Evolutionary conservation across 2,888 invertebrate genomes (phyloP).

Genomic region (Omphaloscelis lunosa): DNA sequence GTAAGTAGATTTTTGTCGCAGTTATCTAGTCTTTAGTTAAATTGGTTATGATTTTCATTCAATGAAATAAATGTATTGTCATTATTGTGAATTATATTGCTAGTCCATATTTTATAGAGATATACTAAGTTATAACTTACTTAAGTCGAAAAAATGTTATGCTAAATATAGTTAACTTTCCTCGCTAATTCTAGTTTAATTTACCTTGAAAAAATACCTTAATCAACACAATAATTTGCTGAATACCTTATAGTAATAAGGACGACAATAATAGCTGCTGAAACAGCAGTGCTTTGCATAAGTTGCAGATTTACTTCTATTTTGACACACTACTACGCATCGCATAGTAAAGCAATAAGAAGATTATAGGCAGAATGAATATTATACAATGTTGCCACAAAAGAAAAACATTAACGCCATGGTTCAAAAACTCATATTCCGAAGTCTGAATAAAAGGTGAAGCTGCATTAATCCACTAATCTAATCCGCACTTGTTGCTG

Average conservation of each 20-base stretch:
- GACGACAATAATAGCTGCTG: neutral
- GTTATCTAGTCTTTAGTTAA: conserved; percentile 61
- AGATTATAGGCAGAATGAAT: neutral
- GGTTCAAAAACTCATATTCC: neutral
- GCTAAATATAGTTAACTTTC: conserved; percentile 84
- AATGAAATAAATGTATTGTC: conserved; percentile 65
- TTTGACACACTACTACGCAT: conserved; percentile 7
- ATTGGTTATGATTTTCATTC: conserved; percentile 59
- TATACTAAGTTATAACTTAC: conserved; percentile 75
- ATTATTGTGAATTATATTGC: conserved; percentile 74
- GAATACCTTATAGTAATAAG: neutral
- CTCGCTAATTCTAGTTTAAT: conserved; percentile 72
- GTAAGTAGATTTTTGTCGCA: conserved; percentile 56
- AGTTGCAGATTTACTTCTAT: neutral
- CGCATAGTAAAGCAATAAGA: conserved; percentile 22
- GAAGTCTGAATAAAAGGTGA: neutral
- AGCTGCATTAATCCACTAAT: neutral
- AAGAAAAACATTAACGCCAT: neutral
- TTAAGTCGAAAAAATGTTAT: conserved; percentile 80
- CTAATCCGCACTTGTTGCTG: neutral
- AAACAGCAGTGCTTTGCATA: neutral
- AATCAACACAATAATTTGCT: neutral
- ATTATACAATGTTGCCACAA: neutral
- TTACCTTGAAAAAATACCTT: conserved; percentile 19
- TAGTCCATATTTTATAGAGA: conserved; percentile 80